phyloP scores from a whole-genome alignment of 2,113 vertebrate species.

The Smithornis capensis region DNA sequence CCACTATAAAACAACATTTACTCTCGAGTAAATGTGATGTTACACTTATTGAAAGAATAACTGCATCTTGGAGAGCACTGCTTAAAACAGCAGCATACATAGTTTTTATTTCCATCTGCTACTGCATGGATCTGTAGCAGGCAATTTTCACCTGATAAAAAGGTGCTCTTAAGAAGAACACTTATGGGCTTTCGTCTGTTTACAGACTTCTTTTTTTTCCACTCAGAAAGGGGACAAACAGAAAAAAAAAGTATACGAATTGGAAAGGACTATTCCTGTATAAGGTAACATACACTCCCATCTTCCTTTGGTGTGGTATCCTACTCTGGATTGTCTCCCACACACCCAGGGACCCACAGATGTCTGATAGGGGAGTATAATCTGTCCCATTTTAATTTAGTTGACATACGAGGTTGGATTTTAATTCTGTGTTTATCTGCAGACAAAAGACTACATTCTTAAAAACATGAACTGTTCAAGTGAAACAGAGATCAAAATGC shows the following conservation, averaged over 20 bases:
- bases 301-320: background rate
- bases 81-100: background rate
- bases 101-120: background rate
- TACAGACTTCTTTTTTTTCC: background rate
- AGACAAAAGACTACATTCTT: constrained; percentile 29
- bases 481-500: constrained; percentile 45
- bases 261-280: background rate
- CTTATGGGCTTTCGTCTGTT: background rate
- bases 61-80: background rate
- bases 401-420: background rate
- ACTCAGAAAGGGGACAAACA: background rate
- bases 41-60: background rate
- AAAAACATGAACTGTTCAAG: constrained; percentile 40
- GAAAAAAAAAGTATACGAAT: background rate
- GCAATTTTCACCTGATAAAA: background rate
- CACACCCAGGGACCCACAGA: background rate
- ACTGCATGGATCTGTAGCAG: background rate
- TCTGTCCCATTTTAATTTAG: constrained; percentile 43
- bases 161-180: background rate
- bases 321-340: background rate
- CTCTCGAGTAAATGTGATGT: background rate
- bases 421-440: constrained; percentile 43
- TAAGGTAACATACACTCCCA: background rate
- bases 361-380: background rate
- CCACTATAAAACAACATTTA: background rate